Conservation (phyloP, 35 echinoderm and acorn worm species). For the Heliocidaris erythrogramma region DNA sequence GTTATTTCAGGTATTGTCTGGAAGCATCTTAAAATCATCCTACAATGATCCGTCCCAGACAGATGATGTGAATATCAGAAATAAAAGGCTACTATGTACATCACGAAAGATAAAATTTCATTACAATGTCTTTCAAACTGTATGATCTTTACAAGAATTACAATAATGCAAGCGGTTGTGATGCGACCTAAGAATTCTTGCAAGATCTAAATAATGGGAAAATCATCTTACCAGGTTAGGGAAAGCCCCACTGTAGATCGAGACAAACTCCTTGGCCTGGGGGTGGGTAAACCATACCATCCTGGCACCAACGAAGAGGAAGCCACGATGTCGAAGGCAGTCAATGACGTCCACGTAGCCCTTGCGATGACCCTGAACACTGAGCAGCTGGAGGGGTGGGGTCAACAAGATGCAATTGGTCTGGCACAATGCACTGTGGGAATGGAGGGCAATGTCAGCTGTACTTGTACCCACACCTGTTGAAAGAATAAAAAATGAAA, state of each 20-base stretch:
- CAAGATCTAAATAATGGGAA: too few relatives aligned
- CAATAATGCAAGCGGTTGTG: too few relatives aligned
- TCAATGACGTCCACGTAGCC: slow-evolving; percentile 90
- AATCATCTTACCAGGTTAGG: slow-evolving; percentile 64
- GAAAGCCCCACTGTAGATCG: slow-evolving; percentile 51
- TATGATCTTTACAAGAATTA: too few relatives aligned
- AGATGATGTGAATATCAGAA: too few relatives aligned
- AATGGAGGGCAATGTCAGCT: slow-evolving; percentile 68
- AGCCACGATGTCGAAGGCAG: slow-evolving; percentile 60
- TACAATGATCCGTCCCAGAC: too few relatives aligned
- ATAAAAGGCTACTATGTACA: too few relatives aligned
- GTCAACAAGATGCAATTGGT: slow-evolving; percentile 92
- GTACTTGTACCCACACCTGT: slow-evolving; percentile 80
- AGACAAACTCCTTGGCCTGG: slow-evolving; percentile 72
- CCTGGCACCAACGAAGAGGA: slow-evolving; percentile 76
- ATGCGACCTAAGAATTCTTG: too few relatives aligned
- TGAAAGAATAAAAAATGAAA: not conserved
- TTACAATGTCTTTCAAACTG: too few relatives aligned
- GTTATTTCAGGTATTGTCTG: too few relatives aligned
- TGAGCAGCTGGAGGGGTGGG: slow-evolving; percentile 74
- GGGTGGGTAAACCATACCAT: slow-evolving; percentile 85
- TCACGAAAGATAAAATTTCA: too few relatives aligned
- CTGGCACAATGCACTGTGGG: slow-evolving; percentile 93
- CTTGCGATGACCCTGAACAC: slow-evolving; percentile 66
- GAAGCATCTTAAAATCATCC: too few relatives aligned